Percentiles rank a stretch among this genome's conserved stretches.
Evolutionary conservation across 2,113 vertebrate genomes (phyloP).

Genomic region (Burhinus oedicnemus): DNA sequence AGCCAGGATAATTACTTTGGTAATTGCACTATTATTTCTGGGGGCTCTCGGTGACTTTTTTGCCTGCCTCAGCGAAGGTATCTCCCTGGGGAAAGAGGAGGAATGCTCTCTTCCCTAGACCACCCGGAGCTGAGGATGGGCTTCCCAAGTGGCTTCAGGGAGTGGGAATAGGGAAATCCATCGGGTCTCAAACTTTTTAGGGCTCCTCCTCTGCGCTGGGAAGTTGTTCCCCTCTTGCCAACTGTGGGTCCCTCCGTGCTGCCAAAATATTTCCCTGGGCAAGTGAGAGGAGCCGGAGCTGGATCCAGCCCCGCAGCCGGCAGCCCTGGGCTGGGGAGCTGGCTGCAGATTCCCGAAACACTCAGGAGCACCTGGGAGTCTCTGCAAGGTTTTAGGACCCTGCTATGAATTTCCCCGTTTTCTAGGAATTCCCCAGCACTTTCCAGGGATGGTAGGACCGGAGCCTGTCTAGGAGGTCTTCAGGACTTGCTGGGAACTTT

Average conservation of each 20-base stretch:
- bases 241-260: neutral
- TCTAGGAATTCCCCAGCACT: neutral
- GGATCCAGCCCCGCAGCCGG: accelerated
- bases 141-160: neutral
- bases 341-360: neutral
- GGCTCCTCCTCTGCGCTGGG: neutral
- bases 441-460: accelerated
- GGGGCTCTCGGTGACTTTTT: neutral
- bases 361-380: accelerated
- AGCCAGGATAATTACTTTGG: neutral
- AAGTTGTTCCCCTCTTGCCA: neutral
- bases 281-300: neutral
- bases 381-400: neutral
- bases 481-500: neutral
- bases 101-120: neutral
- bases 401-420: neutral
- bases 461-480: neutral
- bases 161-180: accelerated
- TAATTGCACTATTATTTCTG: neutral
- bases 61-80: neutral
- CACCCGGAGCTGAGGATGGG: neutral
- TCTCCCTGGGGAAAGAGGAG: neutral
- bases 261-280: neutral
- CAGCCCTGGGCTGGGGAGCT: neutral
- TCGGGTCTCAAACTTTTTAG: neutral